Evolutionary conservation across 2,797 vertebrate species (phyloP).

Genomic region (Neosilurus hyrtlii): DNA sequence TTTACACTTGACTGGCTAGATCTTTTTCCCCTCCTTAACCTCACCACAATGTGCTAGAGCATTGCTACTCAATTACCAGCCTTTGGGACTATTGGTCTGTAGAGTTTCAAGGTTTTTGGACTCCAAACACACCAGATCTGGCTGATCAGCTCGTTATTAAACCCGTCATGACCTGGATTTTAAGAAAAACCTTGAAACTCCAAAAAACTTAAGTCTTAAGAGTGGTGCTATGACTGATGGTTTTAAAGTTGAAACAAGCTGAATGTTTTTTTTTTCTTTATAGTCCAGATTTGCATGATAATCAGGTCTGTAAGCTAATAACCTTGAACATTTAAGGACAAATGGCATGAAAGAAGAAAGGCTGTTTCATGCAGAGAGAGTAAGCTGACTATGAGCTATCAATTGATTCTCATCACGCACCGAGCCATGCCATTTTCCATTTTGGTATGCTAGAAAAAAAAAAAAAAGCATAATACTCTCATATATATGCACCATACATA

Average conservation of each 20-base stretch:
- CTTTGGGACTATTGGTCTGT: not conserved
- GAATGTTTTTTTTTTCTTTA: not conserved
- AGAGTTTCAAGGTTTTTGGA: slow-evolving; percentile 4
- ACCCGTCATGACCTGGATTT: not conserved
- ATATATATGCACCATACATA: slow-evolving; percentile 20
- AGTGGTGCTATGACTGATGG: not conserved
- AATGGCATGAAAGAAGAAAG: slow-evolving; percentile 14
- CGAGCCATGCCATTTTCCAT: slow-evolving; percentile 12
- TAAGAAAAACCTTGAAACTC: slow-evolving; percentile 13
- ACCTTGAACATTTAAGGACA: slow-evolving; percentile 36
- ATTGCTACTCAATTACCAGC: not conserved
- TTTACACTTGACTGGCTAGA: slow-evolving; percentile 48
- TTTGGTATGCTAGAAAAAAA: slow-evolving; percentile 26
- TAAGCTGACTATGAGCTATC: not conserved
- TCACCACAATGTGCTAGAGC: slow-evolving; percentile 22
- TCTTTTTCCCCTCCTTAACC: slow-evolving; percentile 1
- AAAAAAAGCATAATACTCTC: slow-evolving; percentile 17
- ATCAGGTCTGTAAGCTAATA: slow-evolving; percentile 38
- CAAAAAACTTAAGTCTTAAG: not conserved
- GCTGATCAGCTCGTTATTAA: slow-evolving; percentile 6
- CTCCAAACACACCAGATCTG: not conserved
- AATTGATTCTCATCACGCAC: slow-evolving; percentile 11
- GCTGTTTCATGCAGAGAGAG: slow-evolving; percentile 13
- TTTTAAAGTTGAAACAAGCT: slow-evolving; percentile 28
- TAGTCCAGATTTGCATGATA: slow-evolving; percentile 50